These are phyloP conservation scores for Eidolon dupreanum DNA, from an alignment of 2,797 vertebrate genomes.

Conservation along the genomic window DNA sequence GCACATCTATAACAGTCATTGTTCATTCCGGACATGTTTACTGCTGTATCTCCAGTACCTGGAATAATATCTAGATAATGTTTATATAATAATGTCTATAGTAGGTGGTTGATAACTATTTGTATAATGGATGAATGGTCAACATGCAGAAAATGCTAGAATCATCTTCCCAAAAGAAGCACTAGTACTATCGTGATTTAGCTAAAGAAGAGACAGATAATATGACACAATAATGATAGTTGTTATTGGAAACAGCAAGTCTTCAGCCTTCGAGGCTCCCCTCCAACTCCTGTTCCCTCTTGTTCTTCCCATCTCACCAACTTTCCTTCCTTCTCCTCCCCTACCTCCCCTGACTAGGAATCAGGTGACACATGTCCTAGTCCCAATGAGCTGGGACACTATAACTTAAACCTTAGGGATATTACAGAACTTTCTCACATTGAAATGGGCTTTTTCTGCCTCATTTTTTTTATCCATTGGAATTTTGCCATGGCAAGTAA, in stretches of 20 bases:
- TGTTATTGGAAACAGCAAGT: neutral
- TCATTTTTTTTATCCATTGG: neutral
- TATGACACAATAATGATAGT: neutral
- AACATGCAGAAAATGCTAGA: neutral
- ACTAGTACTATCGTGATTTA: neutral
- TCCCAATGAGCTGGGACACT: neutral
- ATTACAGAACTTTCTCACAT: neutral
- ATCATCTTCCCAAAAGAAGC: neutral
- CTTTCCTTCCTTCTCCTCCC: neutral
- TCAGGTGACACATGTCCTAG: neutral
- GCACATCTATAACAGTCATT: neutral
- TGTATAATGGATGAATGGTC: neutral
- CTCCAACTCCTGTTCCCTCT: accelerated
- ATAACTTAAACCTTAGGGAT: neutral
- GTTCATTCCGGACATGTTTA: neutral
- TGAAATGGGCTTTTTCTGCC: neutral
- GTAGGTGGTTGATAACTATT: neutral
- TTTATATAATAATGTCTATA: neutral
- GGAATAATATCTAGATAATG: neutral
- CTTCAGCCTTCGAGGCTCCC: neutral
- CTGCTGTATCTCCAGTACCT: neutral
- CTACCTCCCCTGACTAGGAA: neutral
- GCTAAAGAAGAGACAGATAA: neutral
- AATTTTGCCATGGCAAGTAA: neutral
- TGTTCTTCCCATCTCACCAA: too few species aligned